These are phyloP conservation scores for Anableps anableps DNA, from an alignment of 2,797 vertebrate genomes.

Conservation along the genomic window DNA sequence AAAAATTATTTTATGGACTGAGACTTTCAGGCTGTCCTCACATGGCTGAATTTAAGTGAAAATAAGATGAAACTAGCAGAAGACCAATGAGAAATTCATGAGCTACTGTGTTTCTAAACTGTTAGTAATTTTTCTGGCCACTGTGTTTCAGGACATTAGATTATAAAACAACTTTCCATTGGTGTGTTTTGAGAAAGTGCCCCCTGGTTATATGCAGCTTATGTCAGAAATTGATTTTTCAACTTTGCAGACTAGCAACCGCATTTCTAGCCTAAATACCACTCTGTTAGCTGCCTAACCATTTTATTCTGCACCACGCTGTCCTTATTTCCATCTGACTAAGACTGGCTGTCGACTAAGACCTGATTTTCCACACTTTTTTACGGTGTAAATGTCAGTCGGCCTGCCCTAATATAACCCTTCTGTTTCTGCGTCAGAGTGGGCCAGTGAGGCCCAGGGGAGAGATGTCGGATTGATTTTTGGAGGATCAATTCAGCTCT, in stretches of 20 bases:
- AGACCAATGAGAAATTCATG: background rate
- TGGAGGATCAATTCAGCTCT: slow-evolving; percentile 69
- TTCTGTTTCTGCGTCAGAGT: slow-evolving; percentile 64
- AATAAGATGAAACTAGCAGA: background rate
- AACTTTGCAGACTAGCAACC: slow-evolving; percentile 11
- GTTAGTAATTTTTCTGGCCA: background rate
- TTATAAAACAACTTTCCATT: slow-evolving; percentile 25
- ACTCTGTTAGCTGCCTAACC: slow-evolving; percentile 24
- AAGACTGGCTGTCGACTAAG: slow-evolving; percentile 43
- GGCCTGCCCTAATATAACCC: slow-evolving; percentile 72
- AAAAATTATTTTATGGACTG: background rate
- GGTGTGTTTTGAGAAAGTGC: slow-evolving; percentile 12
- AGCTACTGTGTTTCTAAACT: slow-evolving; percentile 16
- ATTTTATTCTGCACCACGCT: slow-evolving; percentile 33
- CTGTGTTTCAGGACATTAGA: background rate
- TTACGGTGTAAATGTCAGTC: slow-evolving; percentile 64
- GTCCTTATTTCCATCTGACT: slow-evolving; percentile 45
- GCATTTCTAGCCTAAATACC: slow-evolving; percentile 12
- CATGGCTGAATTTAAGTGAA: background rate
- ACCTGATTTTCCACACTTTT: slow-evolving; percentile 56
- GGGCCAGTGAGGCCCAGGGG: slow-evolving; percentile 66
- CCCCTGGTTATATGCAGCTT: slow-evolving; percentile 12
- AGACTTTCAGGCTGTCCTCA: background rate
- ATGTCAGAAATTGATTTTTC: slow-evolving; percentile 21
- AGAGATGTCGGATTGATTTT: slow-evolving; percentile 73